Evolutionary conservation across 2,113 vertebrate genomes (phyloP), one percentile per base, ranked within the genome.

Genomic region (Bubalus kerabau): DNA sequence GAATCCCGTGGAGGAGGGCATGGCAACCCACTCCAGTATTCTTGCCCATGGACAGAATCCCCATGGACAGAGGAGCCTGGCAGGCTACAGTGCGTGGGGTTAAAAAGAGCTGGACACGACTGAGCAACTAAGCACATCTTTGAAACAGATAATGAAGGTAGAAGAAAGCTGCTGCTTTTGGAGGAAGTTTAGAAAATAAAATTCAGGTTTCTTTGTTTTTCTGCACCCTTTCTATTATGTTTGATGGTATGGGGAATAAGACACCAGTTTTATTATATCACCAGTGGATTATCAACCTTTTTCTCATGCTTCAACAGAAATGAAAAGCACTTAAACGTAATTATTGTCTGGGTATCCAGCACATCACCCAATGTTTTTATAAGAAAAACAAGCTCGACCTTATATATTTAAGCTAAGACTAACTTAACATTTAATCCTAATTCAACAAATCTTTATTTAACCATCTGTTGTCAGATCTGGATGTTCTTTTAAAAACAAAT

Each of bases 141-240:
- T 46, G 56, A 50, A 91, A 40, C 71, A 76, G 5, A 56, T 17
- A 94, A 19, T n/a, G 43, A 90, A 56, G 23, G 8, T 7, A 86
- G 43, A 40, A 93, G 28, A 86, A 93, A 60, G 17, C 36, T 71
- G n/a, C 57, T 89, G 24, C 57, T 64, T 74, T 10, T 86, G 32
- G 60, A 88, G 54, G 62, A 96, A 80, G 71, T 30, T 97, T 92
- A 59, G 40, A 95, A 96, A 94, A 54, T 60, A 40, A 94, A 91
- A 83, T 57, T 11, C 1, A 86, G 36, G 9, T 28, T 81, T 87
- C 5, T 83, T 36, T 74, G n/a, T 81, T 96, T 91, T 87, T 88
- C 56, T 78, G 6, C 76, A 50, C 28, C 2, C 1, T 21, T 26
- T 74, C 60, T 24, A 32, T 62, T 90, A 48, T 40, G 24, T 76